Percentiles rank a stretch among this genome's conserved stretches.
phyloP scores from a whole-genome alignment of 2,888 invertebrate species.

The Baccha elongata region DNA sequence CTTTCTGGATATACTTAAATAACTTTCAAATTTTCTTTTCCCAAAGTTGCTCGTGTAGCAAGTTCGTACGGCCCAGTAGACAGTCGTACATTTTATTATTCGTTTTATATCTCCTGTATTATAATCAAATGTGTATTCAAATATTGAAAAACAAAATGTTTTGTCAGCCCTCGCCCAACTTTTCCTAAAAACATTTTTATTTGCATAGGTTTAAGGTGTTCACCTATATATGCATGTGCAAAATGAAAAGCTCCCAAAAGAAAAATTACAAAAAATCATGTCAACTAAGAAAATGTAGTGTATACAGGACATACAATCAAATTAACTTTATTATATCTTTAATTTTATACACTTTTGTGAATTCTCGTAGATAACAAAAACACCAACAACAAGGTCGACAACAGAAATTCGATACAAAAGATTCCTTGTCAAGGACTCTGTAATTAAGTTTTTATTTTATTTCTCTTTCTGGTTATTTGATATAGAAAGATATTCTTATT shows the following conservation, averaged over 20 bases:
- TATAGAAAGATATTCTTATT: constrained; percentile 5
- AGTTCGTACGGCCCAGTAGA: too few relatives aligned
- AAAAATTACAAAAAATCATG: constrained; percentile 32
- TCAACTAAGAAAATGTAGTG: constrained; percentile 48
- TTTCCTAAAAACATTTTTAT: constrained; percentile 38
- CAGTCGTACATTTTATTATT: too few relatives aligned
- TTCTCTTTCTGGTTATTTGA: constrained; percentile 26
- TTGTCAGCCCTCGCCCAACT: constrained; percentile 9
- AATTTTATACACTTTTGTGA: constrained; percentile 21
- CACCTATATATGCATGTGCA: constrained; percentile 10
- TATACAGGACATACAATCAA: constrained; percentile 7
- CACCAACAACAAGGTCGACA: not conserved
- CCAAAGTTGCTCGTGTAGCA: too few relatives aligned
- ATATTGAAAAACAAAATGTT: constrained; percentile 17
- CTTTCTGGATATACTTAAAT: too few relatives aligned
- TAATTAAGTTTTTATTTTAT: constrained; percentile 18
- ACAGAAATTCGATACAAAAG: not conserved
- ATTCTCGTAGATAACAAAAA: constrained; percentile 8
- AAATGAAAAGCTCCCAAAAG: constrained; percentile 38
- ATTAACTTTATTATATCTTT: constrained; percentile 7
- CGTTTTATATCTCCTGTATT: too few relatives aligned
- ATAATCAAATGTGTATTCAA: constrained; percentile 23
- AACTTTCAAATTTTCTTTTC: too few relatives aligned
- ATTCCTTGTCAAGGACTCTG: constrained; percentile 11
- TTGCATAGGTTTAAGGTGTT: not conserved